phyloP scores from a whole-genome alignment of 2,797 vertebrate species.

The Propithecus deckenii region DNA sequence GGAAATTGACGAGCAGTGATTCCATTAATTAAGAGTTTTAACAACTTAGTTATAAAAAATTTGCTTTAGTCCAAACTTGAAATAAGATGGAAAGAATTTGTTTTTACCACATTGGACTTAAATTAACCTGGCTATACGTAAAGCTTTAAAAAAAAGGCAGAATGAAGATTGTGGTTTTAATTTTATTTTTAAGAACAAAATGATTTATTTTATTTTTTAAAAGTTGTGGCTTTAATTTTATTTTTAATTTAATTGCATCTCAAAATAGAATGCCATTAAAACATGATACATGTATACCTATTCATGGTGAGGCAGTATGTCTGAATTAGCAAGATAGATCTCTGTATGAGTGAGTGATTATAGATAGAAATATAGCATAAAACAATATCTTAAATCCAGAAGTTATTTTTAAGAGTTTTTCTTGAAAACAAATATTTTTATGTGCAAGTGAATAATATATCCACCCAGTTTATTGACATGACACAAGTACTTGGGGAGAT shows the following conservation, averaged over 20 bases:
- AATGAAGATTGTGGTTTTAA: conserved; percentile 17
- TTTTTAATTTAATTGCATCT: conserved; percentile 30
- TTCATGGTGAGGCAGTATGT: neutral
- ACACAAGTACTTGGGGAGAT: neutral
- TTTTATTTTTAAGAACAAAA: conserved; percentile 51
- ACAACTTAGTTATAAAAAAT: conserved; percentile 23
- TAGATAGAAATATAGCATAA: neutral
- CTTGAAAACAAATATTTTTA: neutral
- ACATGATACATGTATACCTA: neutral
- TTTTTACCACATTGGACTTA: neutral
- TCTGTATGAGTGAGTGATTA: neutral
- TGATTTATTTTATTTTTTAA: conserved; percentile 8
- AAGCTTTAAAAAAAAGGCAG: neutral
- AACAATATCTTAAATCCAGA: neutral
- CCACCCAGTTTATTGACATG: neutral
- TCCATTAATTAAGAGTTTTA: conserved; percentile 32
- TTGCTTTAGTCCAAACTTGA: conserved; percentile 51
- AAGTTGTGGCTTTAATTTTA: conserved; percentile 30
- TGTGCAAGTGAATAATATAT: neutral
- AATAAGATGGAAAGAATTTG: conserved; percentile 58
- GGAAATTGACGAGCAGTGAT: neutral
- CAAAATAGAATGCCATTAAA: conserved; percentile 26
- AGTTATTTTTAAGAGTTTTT: neutral
- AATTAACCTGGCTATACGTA: conserved; percentile 36
- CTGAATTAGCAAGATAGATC: neutral